Conservation (phyloP, 2,888 invertebrate species). For the Epirrhoe alternata region DNA sequence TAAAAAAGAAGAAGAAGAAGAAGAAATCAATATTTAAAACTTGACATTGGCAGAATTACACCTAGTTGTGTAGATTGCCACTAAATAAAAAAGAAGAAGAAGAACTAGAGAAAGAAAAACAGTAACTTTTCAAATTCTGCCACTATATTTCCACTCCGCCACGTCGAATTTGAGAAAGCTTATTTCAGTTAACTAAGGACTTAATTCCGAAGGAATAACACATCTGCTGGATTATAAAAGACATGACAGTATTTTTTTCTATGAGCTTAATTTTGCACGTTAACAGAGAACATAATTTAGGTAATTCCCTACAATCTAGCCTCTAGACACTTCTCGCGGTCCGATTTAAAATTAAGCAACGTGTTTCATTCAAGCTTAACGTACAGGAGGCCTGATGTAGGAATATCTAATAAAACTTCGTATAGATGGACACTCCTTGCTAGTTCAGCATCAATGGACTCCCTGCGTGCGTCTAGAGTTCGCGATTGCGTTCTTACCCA, state of each 20-base stretch:
- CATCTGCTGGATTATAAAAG: not conserved
- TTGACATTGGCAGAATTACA: too few relatives aligned
- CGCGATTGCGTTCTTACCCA: too few relatives aligned
- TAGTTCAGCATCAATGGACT: too few relatives aligned
- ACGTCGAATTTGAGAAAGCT: slow-evolving; percentile 36
- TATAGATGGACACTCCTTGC: too few relatives aligned
- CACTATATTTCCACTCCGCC: slow-evolving; percentile 40
- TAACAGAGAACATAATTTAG: not conserved
- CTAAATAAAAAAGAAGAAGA: too few relatives aligned
- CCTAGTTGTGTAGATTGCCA: too few relatives aligned
- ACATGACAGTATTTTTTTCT: not conserved
- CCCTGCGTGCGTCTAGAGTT: too few relatives aligned
- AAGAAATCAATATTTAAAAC: too few relatives aligned
- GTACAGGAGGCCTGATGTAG: not conserved
- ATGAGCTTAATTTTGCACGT: not conserved
- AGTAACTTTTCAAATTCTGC: slow-evolving; percentile 84
- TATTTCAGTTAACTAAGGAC: slow-evolving; percentile 24
- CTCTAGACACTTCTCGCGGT: not conserved
- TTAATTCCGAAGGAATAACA: not conserved
- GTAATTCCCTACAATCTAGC: not conserved
- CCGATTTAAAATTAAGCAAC: slow-evolving; percentile 1
- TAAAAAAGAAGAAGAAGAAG: too few relatives aligned
- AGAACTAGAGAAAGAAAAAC: slow-evolving; percentile 95
- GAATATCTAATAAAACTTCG: not conserved
- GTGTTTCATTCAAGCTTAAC: not conserved